Percentiles rank a stretch among this genome's conserved stretches.
These are phyloP conservation scores for Lepus americanus DNA, from an alignment of 2,113 vertebrate species.

Conservation along the genomic window DNA sequence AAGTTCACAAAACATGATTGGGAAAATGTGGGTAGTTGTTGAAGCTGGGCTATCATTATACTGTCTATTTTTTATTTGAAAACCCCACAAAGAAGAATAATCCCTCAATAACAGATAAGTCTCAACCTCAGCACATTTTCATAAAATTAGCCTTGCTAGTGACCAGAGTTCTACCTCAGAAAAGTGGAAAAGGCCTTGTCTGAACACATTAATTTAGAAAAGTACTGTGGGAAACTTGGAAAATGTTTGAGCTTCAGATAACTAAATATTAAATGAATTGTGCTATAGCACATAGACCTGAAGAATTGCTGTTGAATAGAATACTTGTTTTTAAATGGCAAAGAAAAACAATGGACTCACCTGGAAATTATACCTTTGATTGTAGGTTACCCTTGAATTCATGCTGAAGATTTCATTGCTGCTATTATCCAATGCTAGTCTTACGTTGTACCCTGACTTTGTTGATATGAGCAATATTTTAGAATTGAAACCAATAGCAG, in stretches of 20 bases:
- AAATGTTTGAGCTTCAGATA: slow-evolving; percentile 24
- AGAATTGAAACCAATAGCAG: not conserved
- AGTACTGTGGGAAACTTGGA: not conserved
- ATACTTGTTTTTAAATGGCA: not conserved
- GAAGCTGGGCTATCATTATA: not conserved
- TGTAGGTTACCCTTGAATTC: not conserved
- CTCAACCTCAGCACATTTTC: not conserved
- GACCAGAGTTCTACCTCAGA: not conserved
- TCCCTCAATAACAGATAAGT: not conserved
- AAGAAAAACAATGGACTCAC: slow-evolving; percentile 28
- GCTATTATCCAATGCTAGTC: not conserved
- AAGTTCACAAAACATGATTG: not conserved
- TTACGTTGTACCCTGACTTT: not conserved
- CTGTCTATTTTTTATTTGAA: not conserved
- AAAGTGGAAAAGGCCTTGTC: not conserved
- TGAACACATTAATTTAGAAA: slow-evolving; percentile 12
- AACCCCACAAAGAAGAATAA: slow-evolving; percentile 20
- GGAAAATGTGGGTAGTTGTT: not conserved
- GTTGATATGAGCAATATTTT: not conserved
- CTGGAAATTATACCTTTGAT: not conserved
- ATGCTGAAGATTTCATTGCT: not conserved
- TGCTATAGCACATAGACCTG: not conserved
- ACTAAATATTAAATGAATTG: not conserved
- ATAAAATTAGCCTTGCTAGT: slow-evolving; percentile 6
- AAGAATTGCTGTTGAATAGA: slow-evolving; percentile 4